Conservation (phyloP, 2,797 vertebrate species). For the Tragopan temminckii region DNA sequence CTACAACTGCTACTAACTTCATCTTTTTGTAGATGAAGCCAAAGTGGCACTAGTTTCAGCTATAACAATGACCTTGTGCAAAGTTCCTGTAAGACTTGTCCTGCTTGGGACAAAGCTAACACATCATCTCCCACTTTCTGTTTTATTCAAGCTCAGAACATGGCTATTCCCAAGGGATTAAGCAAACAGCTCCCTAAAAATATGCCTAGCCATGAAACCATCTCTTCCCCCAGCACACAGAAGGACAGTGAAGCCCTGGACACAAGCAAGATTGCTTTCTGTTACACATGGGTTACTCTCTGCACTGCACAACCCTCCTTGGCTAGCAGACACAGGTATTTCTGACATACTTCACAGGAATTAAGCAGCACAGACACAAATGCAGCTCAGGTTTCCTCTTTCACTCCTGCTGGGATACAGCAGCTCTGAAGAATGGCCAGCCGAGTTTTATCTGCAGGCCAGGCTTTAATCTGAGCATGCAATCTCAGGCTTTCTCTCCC, state of each 20-base stretch:
- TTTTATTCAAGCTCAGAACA: neutral
- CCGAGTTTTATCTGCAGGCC: slow-evolving; percentile 38
- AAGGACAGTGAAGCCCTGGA: neutral
- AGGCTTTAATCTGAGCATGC: slow-evolving; percentile 24
- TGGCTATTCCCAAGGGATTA: accelerated
- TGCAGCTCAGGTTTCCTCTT: neutral
- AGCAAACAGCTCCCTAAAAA: neutral
- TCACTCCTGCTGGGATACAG: neutral
- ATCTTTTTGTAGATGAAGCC: neutral
- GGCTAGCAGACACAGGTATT: neutral
- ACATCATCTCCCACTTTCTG: neutral
- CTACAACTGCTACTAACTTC: neutral
- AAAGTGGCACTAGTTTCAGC: neutral
- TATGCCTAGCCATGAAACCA: neutral
- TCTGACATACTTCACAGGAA: neutral
- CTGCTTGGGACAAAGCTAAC: neutral
- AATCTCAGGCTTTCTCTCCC: slow-evolving; percentile 54
- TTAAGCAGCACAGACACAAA: neutral
- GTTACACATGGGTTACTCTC: neutral
- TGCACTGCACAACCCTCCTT: neutral
- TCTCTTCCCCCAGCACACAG: neutral
- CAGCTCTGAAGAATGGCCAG: slow-evolving; percentile 20
- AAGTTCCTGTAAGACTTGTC: neutral
- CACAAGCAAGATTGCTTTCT: neutral
- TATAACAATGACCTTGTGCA: neutral